phyloP scores from a whole-genome alignment of 2,113 vertebrate species.

The Cheilinus undulatus region DNA sequence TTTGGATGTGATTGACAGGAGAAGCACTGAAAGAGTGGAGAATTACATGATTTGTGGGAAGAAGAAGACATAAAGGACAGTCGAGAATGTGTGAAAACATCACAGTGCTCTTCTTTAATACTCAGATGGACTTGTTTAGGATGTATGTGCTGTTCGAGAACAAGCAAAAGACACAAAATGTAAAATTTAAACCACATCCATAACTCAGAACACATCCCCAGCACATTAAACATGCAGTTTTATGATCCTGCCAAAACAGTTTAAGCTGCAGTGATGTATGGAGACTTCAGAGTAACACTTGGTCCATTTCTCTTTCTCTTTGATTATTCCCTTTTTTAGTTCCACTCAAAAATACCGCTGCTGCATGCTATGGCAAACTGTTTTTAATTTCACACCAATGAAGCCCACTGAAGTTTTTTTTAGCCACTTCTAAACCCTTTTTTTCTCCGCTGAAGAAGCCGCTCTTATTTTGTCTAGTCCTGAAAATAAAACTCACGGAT shows the following conservation, averaged over 20 bases:
- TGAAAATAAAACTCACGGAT: slow-evolving; percentile 16
- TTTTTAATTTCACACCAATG: slow-evolving; percentile 26
- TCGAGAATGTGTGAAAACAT: slow-evolving; percentile 50
- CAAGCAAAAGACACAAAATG: slow-evolving; percentile 26
- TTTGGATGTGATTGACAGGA: slow-evolving; percentile 52
- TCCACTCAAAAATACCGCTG: slow-evolving; percentile 53
- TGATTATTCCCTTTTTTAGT: slow-evolving; percentile 36
- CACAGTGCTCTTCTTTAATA: slow-evolving; percentile 11
- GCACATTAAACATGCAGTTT: slow-evolving; percentile 30
- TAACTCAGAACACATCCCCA: slow-evolving; percentile 47
- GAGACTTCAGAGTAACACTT: slow-evolving; percentile 43
- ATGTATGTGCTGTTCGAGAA: slow-evolving; percentile 22
- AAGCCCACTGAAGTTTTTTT: background rate
- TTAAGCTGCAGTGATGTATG: slow-evolving; percentile 56
- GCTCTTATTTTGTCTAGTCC: slow-evolving; percentile 18
- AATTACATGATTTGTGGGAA: slow-evolving; percentile 37
- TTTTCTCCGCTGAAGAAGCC: background rate
- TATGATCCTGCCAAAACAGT: slow-evolving; percentile 56
- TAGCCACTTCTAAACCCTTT: slow-evolving; percentile 14
- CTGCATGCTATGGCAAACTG: slow-evolving; percentile 25
- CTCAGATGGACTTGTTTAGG: slow-evolving; percentile 28
- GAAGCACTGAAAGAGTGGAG: slow-evolving; percentile 32
- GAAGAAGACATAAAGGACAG: slow-evolving; percentile 14
- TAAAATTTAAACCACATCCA: slow-evolving; percentile 55
- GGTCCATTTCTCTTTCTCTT: slow-evolving; percentile 38